These are phyloP conservation scores for Acomys russatus DNA, from an alignment of 2,797 vertebrate genomes.

Conservation along the genomic window DNA sequence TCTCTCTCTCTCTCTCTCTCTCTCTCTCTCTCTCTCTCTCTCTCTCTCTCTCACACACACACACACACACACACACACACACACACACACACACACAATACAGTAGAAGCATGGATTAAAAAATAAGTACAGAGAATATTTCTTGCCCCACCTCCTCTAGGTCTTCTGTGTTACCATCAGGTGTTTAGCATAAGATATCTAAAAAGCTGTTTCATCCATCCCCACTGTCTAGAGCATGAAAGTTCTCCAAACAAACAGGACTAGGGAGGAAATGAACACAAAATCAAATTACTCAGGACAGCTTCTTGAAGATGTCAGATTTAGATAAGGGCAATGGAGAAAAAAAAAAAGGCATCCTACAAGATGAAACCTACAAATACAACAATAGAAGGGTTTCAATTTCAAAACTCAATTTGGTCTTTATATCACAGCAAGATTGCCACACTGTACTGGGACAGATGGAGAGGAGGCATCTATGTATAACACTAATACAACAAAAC, in stretches of 20 bases:
- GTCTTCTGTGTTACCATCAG: background rate
- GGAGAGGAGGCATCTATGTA: background rate
- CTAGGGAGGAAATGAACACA: background rate
- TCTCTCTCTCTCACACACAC: too few species aligned
- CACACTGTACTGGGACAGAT: background rate
- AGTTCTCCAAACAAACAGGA: background rate
- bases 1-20: too few species aligned
- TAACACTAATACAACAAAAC: constrained; percentile 27
- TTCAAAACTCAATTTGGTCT: constrained; percentile 39
- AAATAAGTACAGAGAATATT: constrained; percentile 16
- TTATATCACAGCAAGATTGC: background rate
- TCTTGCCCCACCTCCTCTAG: background rate
- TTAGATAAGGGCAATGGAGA: background rate
- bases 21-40: too few species aligned
- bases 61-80: too few species aligned
- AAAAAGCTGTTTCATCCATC: background rate
- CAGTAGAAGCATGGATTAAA: background rate
- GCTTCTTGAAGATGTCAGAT: constrained; percentile 21
- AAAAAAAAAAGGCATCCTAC: background rate
- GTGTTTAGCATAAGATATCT: background rate
- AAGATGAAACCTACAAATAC: constrained; percentile 39
- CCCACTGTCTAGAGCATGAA: background rate
- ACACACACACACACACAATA: background rate
- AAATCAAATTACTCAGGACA: constrained; percentile 6
- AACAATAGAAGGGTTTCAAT: constrained; percentile 26